Evolutionary conservation across 2,888 invertebrate genomes (phyloP).

Genomic region (Andrena bicolor): DNA sequence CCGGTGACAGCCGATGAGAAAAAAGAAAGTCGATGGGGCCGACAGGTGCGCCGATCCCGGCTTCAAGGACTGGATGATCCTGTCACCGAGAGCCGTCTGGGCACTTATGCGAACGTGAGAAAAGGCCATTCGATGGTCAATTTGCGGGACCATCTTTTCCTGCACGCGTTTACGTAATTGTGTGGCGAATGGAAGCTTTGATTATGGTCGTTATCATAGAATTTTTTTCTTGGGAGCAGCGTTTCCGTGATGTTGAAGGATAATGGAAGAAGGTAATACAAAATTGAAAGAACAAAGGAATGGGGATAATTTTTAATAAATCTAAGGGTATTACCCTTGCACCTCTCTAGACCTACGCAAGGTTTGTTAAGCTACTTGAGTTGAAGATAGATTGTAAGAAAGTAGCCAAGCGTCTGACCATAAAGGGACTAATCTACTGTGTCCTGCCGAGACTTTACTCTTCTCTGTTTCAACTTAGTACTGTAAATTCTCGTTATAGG

Average conservation of each 20-base stretch:
- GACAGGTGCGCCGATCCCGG: slow-evolving; percentile 71
- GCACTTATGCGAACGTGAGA: slow-evolving; percentile 60
- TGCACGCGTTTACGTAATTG: neutral
- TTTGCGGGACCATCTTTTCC: slow-evolving; percentile 37
- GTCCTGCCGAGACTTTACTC: no score
- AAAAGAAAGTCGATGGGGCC: slow-evolving; percentile 65
- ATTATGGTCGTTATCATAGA: neutral
- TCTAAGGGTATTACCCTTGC: no score
- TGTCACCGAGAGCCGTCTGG: slow-evolving; percentile 60
- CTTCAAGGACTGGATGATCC: slow-evolving; percentile 72
- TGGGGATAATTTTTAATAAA: no score
- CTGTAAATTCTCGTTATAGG: no score
- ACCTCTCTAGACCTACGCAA: no score
- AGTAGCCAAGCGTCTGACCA: no score
- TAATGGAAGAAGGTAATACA: no score
- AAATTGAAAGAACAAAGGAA: no score
- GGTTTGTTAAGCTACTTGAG: no score
- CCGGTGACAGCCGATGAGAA: slow-evolving; percentile 67
- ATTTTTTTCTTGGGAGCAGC: neutral
- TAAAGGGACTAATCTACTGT: no score
- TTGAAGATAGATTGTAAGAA: no score
- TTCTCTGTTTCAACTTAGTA: no score
- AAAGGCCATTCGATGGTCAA: slow-evolving; percentile 56
- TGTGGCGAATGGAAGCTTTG: neutral
- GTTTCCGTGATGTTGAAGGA: neutral